phyloP scores from a whole-genome alignment of 2,797 vertebrate genomes.

The Xerus rutilus region DNA sequence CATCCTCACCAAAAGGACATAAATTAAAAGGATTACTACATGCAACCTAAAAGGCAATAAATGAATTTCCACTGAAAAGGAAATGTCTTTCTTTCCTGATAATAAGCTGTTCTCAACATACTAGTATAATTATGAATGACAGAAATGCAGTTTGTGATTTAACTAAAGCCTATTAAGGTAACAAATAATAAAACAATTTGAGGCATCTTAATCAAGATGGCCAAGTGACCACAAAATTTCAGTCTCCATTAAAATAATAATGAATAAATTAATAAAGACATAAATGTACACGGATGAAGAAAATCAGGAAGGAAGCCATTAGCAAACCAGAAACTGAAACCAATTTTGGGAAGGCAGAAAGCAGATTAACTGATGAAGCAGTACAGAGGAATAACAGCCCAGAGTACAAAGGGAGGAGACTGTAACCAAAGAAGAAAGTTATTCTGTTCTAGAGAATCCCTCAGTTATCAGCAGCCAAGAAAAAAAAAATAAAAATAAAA shows the following conservation, averaged over 20 bases:
- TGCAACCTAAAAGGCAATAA: background rate
- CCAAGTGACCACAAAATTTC: background rate
- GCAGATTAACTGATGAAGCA: background rate
- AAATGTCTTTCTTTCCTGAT: background rate
- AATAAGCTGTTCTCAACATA: background rate
- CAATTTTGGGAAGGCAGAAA: conserved; percentile 39
- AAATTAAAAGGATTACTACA: background rate
- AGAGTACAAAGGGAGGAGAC: background rate
- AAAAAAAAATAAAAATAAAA: background rate
- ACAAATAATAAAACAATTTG: conserved; percentile 22
- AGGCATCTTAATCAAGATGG: conserved; percentile 48
- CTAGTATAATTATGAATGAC: background rate
- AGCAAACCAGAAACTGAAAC: conserved; percentile 31
- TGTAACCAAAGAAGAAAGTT: background rate
- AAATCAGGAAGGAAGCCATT: background rate
- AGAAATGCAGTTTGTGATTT: background rate
- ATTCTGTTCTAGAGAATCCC: background rate
- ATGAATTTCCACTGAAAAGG: conserved; percentile 25
- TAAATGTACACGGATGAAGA: background rate
- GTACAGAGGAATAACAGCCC: background rate
- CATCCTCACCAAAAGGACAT: background rate
- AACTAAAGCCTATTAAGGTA: conserved; percentile 6
- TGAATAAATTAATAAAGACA: background rate
- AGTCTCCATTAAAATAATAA: conserved; percentile 31
- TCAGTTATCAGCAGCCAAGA: background rate